phyloP scores from a whole-genome alignment of 2,113 vertebrate genomes.

The Bambusicola thoracicus region DNA sequence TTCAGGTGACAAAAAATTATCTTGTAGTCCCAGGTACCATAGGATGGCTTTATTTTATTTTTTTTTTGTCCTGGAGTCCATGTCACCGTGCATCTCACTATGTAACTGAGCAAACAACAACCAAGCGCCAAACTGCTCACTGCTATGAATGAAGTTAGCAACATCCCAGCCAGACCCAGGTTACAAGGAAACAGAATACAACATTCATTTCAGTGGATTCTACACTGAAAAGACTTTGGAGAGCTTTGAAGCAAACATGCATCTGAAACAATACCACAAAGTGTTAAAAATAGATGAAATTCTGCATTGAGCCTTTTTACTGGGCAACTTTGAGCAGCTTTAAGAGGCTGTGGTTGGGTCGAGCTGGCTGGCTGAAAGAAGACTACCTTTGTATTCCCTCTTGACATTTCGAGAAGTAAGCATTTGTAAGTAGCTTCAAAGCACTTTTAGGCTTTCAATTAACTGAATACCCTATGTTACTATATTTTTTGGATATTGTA shows the following conservation, averaged over 20 bases:
- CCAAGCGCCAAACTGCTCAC: background rate
- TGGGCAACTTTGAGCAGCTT: background rate
- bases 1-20: background rate
- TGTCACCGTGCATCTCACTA: background rate
- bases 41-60: background rate
- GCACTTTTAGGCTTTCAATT: background rate
- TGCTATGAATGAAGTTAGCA: background rate
- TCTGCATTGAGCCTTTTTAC: background rate
- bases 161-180: background rate
- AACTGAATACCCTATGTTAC: background rate
- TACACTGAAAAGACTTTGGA: background rate
- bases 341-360: background rate
- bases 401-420: background rate
- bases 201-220: background rate
- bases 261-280: background rate
- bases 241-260: background rate
- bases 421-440: background rate
- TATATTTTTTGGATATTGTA: background rate
- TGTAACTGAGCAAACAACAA: background rate
- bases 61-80: background rate
- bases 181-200: background rate
- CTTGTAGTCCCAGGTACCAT: background rate
- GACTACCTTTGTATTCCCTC: background rate
- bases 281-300: background rate
- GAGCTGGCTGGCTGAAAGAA: background rate